Base-by-base conservation (phyloP, 2,888 invertebrate genomes). In the Pegoplata infirma region DNA sequence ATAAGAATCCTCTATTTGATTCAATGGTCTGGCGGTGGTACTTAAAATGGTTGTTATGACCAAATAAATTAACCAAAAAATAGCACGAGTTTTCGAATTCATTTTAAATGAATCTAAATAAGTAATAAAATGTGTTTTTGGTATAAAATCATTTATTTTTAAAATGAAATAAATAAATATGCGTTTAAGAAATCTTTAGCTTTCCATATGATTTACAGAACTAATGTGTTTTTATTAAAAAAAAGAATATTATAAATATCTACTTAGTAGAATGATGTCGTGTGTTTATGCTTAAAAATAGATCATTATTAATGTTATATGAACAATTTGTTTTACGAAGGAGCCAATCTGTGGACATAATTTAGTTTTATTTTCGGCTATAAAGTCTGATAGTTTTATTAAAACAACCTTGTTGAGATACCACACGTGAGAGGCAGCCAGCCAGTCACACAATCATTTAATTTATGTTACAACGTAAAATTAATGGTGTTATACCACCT, bases 141-240 rank as follows among this genome's bases (percentile, higher is more conserved):
- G 7, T 36, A 19, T 16, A 56, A 56, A 3, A 1, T 25, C 5
- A 25, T 25, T 2, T n/a, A n/a, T n/a, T n/a, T n/a, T n/a, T n/a
- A n/a, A n/a, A n/a, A n/a, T 10, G 32, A 36, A 10, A 46, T 14
- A 40, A 51, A 32, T 55, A 40, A 32, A 66, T 66, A 53, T 17
- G 28, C 32, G n/a, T 17, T 14, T 49, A 67, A 28, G 28, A n/a
- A 69, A 47, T 28, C 44, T 63, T 67, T 66, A 23, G 56, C 36
- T 25, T 67, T 64, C 63, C 75, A 75, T 71, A 71, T 68, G 75
- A 63, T 49, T 51, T 55, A 49, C 25, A 40, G 58, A 59, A 67
- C 67, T 46, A 28, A 69, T 40, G 14, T 40, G n/a, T 40, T 40
- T n/a, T n/a, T 40, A n/a, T n/a, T n/a, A 40, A 2, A 36, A 36